Evolutionary conservation across 2,888 invertebrate genomes (phyloP).

Genomic region (Carterocephalus palaemon): DNA sequence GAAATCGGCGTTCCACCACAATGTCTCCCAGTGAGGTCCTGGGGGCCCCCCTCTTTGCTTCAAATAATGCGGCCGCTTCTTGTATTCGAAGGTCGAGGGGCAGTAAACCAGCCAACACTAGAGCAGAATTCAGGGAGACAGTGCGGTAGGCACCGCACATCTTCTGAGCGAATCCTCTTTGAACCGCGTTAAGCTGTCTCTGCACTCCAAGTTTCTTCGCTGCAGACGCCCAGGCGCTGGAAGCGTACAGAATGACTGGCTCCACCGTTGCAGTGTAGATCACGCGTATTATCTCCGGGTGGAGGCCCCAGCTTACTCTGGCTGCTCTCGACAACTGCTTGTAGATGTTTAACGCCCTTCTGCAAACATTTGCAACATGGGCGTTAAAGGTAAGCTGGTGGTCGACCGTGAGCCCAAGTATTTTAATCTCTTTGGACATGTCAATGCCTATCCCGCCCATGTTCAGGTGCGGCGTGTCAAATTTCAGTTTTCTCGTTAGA

Average conservation of each 20-base stretch:
- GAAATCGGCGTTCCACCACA: too few species aligned
- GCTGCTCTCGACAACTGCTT: too few species aligned
- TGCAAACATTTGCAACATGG: conserved; percentile 2
- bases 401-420: conserved; percentile 22
- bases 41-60: background rate
- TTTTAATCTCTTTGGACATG: conserved; percentile 14
- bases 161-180: conserved; percentile 1
- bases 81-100: conserved; percentile 12
- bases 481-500: too few species aligned
- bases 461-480: too few species aligned
- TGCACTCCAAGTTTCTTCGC: background rate
- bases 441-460: too few species aligned
- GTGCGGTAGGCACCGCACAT: too few species aligned
- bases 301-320: too few species aligned
- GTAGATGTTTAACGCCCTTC: too few species aligned
- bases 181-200: conserved; percentile 2
- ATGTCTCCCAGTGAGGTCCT: too few species aligned
- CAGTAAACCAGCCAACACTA: conserved; percentile 9
- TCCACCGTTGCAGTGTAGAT: background rate
- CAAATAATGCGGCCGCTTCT: conserved; percentile 1
- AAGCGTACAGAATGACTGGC: background rate
- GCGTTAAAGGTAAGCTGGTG: conserved; percentile 11
- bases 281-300: too few species aligned
- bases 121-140: conserved; percentile 10
- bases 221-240: conserved; percentile 1